A percentile compares a stretch with the other conserved stretches of the same genome.
Conservation (phyloP, 2,113 vertebrate species). For the Athene noctua region DNA sequence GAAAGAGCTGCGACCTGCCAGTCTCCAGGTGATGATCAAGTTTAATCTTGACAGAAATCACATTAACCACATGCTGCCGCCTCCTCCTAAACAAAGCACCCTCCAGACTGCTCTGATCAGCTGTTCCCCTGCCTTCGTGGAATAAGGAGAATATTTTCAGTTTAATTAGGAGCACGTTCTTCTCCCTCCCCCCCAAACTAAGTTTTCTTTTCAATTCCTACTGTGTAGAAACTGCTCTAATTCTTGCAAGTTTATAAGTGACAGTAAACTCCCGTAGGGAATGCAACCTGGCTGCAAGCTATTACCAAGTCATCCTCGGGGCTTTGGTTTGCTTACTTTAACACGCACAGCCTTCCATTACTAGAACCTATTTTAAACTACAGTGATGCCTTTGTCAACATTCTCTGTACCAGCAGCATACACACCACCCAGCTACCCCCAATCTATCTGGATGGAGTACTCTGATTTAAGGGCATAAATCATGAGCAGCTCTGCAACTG, state of each 20-base stretch:
- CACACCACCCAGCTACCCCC: rapidly evolving
- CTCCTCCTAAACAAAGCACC: background rate
- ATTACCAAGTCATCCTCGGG: background rate
- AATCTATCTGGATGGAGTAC: background rate
- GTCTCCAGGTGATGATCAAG: background rate
- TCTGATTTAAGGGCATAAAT: background rate
- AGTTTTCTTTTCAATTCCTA: background rate
- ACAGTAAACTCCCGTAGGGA: background rate
- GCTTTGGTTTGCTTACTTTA: background rate
- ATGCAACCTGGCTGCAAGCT: background rate
- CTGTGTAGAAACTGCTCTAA: rapidly evolving
- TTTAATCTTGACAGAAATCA: background rate
- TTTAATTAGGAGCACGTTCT: background rate
- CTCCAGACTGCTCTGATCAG: background rate
- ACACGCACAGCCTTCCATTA: background rate
- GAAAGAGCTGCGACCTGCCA: background rate
- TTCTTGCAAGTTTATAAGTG: background rate
- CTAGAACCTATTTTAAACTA: background rate
- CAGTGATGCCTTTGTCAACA: background rate
- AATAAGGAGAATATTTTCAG: background rate
- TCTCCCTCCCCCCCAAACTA: background rate
- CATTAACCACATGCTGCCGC: rapidly evolving
- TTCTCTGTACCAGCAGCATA: background rate
- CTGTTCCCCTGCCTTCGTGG: background rate
- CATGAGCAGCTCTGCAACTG: background rate